A percentile compares a stretch with the other conserved stretches of the same genome.
phyloP scores from a whole-genome alignment of 2,113 vertebrate genomes.

The Junco hyemalis region DNA sequence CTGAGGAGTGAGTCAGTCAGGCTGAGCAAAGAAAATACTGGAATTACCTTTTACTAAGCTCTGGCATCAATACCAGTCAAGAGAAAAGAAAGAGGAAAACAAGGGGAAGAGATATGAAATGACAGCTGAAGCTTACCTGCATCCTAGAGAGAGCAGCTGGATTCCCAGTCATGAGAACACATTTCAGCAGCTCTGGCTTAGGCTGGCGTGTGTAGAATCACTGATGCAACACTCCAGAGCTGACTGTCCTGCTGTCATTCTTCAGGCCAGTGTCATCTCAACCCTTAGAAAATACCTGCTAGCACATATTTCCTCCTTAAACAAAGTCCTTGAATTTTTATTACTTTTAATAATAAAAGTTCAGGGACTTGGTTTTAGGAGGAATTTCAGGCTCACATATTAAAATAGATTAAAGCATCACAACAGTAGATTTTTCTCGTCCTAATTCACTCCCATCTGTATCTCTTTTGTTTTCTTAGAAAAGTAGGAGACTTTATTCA shows the following conservation, averaged over 20 bases:
- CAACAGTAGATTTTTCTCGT: not conserved
- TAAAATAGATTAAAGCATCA: not conserved
- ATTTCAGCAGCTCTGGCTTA: fast-evolving
- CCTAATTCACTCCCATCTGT: not conserved
- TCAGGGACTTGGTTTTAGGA: not conserved
- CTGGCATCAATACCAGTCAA: not conserved
- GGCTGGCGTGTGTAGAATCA: not conserved
- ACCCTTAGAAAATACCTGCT: not conserved
- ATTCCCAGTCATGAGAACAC: not conserved
- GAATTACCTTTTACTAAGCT: not conserved
- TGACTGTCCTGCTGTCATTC: not conserved
- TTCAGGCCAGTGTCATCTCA: not conserved
- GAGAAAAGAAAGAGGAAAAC: not conserved
- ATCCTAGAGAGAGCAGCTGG: not conserved
- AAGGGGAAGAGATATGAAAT: not conserved
- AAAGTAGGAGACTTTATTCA: not conserved
- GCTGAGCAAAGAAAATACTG: constrained; percentile 24
- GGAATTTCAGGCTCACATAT: not conserved
- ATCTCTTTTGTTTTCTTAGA: not conserved
- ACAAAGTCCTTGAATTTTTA: not conserved
- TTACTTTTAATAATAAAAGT: not conserved
- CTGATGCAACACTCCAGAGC: not conserved
- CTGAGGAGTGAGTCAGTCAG: not conserved
- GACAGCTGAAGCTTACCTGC: not conserved
- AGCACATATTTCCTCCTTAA: not conserved